Evolutionary conservation across 1,140 invertebrate species (phyloP).

Genomic region (Macrosteles quadrilineatus): DNA sequence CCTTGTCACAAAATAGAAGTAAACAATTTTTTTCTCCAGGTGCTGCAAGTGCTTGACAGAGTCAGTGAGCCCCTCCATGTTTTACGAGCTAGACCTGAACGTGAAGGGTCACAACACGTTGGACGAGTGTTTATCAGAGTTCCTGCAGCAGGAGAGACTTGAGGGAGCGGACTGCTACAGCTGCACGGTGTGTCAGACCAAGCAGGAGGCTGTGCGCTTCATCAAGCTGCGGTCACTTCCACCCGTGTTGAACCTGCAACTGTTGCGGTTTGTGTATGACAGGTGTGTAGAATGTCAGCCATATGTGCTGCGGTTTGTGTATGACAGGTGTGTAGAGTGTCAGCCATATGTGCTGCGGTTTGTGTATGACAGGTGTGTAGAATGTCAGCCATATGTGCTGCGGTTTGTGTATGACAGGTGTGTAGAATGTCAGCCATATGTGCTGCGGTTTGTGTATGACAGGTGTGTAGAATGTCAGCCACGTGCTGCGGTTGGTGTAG

Average conservation of each 20-base stretch:
- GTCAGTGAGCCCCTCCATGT: constrained; percentile 60
- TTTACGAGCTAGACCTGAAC: constrained; percentile 69
- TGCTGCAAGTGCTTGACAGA: constrained; percentile 63
- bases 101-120: constrained; percentile 58
- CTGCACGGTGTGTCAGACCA: constrained; percentile 61
- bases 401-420: no score
- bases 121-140: constrained; percentile 63
- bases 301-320: no score
- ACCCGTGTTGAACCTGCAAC: constrained; percentile 70
- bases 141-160: constrained; percentile 64
- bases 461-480: no score
- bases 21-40: no score
- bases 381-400: no score
- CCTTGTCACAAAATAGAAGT: no score
- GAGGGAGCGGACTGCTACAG: constrained; percentile 68
- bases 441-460: no score
- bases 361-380: no score
- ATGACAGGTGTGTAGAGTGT: no score
- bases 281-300: constrained; percentile 50
- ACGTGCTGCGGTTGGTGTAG: no score
- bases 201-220: constrained; percentile 63
- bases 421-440: no score
- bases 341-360: no score
- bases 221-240: constrained; percentile 63
- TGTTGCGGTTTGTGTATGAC: constrained; percentile 69